A percentile compares a stretch with the other conserved stretches of the same genome.
phyloP scores from a whole-genome alignment of 2,797 vertebrate genomes.

The Chelidonichthys spinosus region DNA sequence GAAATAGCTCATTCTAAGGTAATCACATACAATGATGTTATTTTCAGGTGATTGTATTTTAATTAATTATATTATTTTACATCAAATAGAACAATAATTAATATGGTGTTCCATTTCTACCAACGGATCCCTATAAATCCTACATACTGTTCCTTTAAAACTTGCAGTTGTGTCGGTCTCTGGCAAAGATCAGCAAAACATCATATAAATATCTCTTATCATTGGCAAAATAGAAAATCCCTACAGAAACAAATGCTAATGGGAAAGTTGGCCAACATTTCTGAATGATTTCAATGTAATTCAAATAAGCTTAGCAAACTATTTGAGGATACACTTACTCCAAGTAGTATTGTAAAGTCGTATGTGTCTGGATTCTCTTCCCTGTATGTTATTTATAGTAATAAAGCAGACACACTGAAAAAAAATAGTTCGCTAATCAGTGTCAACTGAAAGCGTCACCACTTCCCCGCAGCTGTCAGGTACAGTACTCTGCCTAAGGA shows the following conservation, averaged over 20 bases:
- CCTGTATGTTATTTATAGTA: conserved; percentile 24
- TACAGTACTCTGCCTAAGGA: conserved; percentile 49
- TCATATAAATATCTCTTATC: conserved; percentile 32
- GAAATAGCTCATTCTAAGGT: neutral
- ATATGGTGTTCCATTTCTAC: neutral
- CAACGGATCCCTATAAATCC: neutral
- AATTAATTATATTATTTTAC: neutral
- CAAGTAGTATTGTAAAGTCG: too few species aligned
- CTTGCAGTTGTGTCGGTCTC: conserved; percentile 22
- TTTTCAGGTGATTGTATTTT: neutral
- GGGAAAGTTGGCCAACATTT: conserved; percentile 13
- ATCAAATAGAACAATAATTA: neutral
- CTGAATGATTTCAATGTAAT: conserved; percentile 17
- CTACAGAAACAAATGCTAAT: neutral
- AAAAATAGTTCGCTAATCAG: conserved; percentile 31
- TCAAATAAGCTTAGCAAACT: conserved; percentile 11
- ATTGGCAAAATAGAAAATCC: conserved; percentile 24
- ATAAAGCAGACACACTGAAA: conserved; percentile 10
- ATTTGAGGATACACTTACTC: too few species aligned
- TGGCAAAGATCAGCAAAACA: conserved; percentile 28
- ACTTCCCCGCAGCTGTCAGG: conserved; percentile 51
- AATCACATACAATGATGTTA: neutral
- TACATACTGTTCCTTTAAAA: neutral
- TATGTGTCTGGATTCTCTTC: neutral
- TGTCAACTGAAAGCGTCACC: conserved; percentile 50